phyloP scores from a whole-genome alignment of 2,797 vertebrate species.

The Varecia variegata region DNA sequence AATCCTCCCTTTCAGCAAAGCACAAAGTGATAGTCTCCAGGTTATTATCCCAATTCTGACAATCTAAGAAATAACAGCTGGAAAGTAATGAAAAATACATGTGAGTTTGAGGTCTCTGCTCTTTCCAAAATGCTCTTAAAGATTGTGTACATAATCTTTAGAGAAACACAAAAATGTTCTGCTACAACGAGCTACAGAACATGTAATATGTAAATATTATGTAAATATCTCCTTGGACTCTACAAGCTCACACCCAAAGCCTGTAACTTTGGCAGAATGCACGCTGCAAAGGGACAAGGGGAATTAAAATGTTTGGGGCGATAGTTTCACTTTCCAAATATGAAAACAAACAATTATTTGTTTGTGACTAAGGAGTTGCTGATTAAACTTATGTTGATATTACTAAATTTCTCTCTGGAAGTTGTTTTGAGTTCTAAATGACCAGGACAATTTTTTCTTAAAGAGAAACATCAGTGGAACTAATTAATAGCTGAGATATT shows the following conservation, averaged over 20 bases:
- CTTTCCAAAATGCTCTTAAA: conserved; percentile 67
- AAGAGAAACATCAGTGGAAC: background rate
- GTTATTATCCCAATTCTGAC: conserved; percentile 31
- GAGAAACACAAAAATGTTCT: conserved; percentile 68
- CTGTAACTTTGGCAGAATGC: conserved; percentile 53
- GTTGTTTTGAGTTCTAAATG: background rate
- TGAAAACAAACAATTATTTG: conserved; percentile 38
- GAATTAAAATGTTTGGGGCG: background rate
- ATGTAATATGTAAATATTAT: conserved; percentile 2
- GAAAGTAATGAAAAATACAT: conserved; percentile 72
- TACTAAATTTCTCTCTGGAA: background rate
- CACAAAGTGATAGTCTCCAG: background rate
- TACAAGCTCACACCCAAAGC: conserved; percentile 52
- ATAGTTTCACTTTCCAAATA: background rate
- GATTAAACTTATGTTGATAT: background rate
- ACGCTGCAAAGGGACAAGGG: background rate
- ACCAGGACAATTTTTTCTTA: background rate
- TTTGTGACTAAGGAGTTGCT: conserved; percentile 14
- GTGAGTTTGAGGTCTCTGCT: conserved; percentile 33
- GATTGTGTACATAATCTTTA: conserved; percentile 61
- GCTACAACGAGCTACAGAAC: conserved; percentile 43
- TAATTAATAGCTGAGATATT: background rate
- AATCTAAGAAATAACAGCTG: conserved; percentile 66
- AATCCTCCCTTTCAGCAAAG: conserved; percentile 28
- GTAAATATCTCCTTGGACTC: conserved; percentile 25